Evolutionary conservation across 2,797 vertebrate genomes (phyloP).

Genomic region (Sebastes diaconus): DNA sequence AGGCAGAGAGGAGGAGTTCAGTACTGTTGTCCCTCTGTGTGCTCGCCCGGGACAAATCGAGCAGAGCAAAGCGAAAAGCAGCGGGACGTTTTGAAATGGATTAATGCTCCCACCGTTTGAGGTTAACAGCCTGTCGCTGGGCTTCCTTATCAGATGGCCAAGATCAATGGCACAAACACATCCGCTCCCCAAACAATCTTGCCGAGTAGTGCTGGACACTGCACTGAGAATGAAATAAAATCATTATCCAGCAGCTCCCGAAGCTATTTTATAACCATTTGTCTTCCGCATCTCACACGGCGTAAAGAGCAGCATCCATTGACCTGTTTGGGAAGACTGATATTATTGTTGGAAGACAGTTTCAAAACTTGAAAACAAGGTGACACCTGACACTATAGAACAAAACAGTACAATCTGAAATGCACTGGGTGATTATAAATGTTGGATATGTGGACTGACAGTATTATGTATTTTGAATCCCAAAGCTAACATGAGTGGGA

Average conservation of each 20-base stretch:
- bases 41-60: constrained; percentile 45
- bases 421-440: background rate
- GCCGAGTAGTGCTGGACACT: constrained; percentile 46
- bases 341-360: background rate
- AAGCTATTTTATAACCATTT: constrained; percentile 42
- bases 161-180: constrained; percentile 80
- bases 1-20: background rate
- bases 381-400: background rate
- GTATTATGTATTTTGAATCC: background rate
- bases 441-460: background rate
- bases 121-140: constrained; percentile 82
- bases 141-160: constrained; percentile 76
- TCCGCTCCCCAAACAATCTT: constrained; percentile 54
- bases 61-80: constrained; percentile 53
- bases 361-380: constrained; percentile 15
- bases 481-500: no score
- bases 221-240: constrained; percentile 63
- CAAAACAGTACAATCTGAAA: background rate
- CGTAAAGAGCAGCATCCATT: constrained; percentile 40
- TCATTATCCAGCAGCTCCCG: constrained; percentile 59
- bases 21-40: constrained; percentile 12
- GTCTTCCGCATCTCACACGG: constrained; percentile 43
- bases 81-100: constrained; percentile 70
- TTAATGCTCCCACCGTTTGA: constrained; percentile 73
- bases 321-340: constrained; percentile 46